Percentiles rank a stretch among this genome's conserved stretches.
These are phyloP conservation scores for Salminus brasiliensis DNA, from an alignment of 2,113 vertebrate species.

Conservation along the genomic window DNA sequence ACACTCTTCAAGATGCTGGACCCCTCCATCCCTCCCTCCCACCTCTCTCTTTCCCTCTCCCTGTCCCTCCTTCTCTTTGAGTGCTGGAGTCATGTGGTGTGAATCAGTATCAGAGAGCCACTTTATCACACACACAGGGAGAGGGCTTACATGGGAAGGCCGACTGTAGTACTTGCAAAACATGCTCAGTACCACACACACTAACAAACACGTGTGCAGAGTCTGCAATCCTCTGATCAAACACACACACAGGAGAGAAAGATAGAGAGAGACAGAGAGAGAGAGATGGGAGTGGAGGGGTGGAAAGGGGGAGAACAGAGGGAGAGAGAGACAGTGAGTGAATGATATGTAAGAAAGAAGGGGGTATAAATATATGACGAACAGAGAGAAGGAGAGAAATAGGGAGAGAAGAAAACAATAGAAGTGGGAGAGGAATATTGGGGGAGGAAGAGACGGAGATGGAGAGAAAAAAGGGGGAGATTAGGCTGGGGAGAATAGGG, in stretches of 20 bases:
- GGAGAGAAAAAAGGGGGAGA: too few relatives aligned
- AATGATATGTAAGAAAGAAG: too few relatives aligned
- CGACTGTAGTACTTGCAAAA: neutral
- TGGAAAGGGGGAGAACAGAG: too few relatives aligned
- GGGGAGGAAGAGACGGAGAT: neutral
- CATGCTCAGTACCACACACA: neutral
- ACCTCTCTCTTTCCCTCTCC: conserved; percentile 48
- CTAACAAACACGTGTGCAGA: neutral
- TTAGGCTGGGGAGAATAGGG: too few relatives aligned
- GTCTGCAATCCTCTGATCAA: neutral
- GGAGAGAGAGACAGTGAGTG: too few relatives aligned
- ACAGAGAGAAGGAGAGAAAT: neutral
- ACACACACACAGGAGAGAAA: neutral
- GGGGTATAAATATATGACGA: neutral
- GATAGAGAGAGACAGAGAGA: neutral
- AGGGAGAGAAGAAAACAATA: neutral
- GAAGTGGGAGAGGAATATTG: neutral
- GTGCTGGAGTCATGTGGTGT: conserved; percentile 53
- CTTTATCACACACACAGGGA: conserved; percentile 36
- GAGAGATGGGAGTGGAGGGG: too few relatives aligned
- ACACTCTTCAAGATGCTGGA: conserved; percentile 40
- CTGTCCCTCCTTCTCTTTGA: conserved; percentile 25
- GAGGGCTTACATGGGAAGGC: too few relatives aligned
- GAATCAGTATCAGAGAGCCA: conserved; percentile 43
- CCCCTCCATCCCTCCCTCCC: conserved; percentile 52